Evolutionary conservation across 2,888 invertebrate genomes (phyloP), one percentile per base, ranked within the genome.

Genomic region (Tachina grossa): DNA sequence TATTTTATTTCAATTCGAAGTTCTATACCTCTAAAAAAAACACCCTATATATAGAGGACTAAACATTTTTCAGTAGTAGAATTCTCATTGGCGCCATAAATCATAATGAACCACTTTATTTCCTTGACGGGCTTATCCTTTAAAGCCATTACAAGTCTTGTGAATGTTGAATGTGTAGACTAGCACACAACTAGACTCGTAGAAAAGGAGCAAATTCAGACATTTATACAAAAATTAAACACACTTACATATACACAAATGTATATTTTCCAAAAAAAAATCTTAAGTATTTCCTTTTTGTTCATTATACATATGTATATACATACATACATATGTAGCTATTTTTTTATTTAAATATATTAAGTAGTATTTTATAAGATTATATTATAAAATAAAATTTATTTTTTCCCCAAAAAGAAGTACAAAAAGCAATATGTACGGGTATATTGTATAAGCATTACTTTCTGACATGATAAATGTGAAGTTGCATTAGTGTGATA

Each of bases 81-180:
- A 69, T 77, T 69, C 77, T 72, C 68, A 63, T 74, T 80, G 84
- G 81, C 84, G 77, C 81, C 77, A 85, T 81, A 85, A 85, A 85
- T 85, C 81, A 85, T 81, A 81, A 85, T 85, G 74, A 81, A 85
- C 61, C 81, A 81, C 81, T 77, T 81, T 81, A 84, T 76, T 74
- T 85, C 77, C 81, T 83, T 68, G 68, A 74, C 66, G 74, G 72
- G 72, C 68, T 85, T 85, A 85, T 85, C 81, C 72, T 66, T 55
- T 79, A 49, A 68, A 77, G 41, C 11, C 39, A 59, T 59, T 41
- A 49, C 13, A 41, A 31, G 14, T 13, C 16, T 47, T 53, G 22
- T 9, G 43, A 3, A 61, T 9, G 11, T 31, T 22, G 6, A 31
- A 43, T 45, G 13, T 31, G 13, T 2, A 55, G 51, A 39, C 13